Percentiles rank a stretch among this genome's conserved stretches.
Conservation (phyloP, 2,888 invertebrate species). For the Perizoma flavofasciatum region DNA sequence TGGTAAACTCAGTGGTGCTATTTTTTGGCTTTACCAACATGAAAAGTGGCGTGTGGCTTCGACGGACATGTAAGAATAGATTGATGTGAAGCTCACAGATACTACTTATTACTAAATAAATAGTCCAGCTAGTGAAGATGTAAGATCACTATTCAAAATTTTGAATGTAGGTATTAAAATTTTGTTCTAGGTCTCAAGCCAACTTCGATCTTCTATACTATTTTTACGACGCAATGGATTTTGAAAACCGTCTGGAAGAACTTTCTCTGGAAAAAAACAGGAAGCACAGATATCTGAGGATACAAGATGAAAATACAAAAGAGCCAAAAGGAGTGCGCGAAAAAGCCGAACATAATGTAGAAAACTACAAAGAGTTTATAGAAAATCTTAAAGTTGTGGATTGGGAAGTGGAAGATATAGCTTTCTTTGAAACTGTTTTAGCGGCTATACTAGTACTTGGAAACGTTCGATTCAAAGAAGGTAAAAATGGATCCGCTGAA, state of each 20-base stretch:
- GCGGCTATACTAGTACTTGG: slow-evolving; percentile 91
- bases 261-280: slow-evolving; percentile 87
- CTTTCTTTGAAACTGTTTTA: slow-evolving; percentile 87
- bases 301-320: slow-evolving; percentile 82
- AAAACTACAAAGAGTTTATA: slow-evolving; percentile 86
- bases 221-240: slow-evolving; percentile 92
- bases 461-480: slow-evolving; percentile 90
- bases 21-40: slow-evolving; percentile 92
- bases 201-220: slow-evolving; percentile 96
- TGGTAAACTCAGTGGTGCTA: slow-evolving; percentile 94
- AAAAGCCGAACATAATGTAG: slow-evolving; percentile 85
- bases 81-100: background rate
- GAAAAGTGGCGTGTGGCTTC: slow-evolving; percentile 95
- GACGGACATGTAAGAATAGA: slow-evolving; percentile 86
- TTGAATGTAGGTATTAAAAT: too few species aligned
- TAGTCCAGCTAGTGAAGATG: too few species aligned
- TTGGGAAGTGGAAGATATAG: slow-evolving; percentile 88
- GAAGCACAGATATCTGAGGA: slow-evolving; percentile 89
- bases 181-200: slow-evolving; percentile 87
- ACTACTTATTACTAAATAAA: too few species aligned
- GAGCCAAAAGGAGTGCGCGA: slow-evolving; percentile 86
- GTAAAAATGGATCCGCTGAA: slow-evolving; percentile 86
- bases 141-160: background rate
- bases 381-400: slow-evolving; percentile 87
- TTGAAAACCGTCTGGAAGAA: slow-evolving; percentile 86